Evolutionary conservation across 2,113 vertebrate genomes (phyloP), one percentile per base, ranked within the genome.

Genomic region (Apus apus): DNA sequence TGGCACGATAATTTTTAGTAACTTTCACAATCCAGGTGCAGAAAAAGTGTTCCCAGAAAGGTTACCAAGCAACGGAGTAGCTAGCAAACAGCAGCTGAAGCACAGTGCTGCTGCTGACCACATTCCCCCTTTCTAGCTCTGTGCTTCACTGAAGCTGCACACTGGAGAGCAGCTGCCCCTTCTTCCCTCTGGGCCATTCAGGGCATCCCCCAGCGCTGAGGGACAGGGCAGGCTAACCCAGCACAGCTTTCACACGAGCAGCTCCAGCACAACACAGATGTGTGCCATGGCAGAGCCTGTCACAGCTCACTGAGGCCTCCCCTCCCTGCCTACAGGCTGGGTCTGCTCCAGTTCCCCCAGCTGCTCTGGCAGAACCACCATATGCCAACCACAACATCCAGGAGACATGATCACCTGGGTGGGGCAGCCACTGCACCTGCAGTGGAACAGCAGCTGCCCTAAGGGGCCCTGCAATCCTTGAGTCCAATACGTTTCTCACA

Each of bases 281-380:
- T 5, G 13, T 13, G 13, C 48, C 56, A 11, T 5, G 3, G 0
- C 1, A 0, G 30, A 67, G 30, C 34, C 16, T 6, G 0, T n/a
- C n/a, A 25, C 1, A 0, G 13, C 34, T 36, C 22, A 8, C 46
- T 36, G 56, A 14, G 40, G 34, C 30, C 71, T 21, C 25, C 18
- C 25, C 20, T 0, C 48, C 46, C 48, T 23, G 12, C 27, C 48
- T 2, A 0, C 73, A n/a, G 50, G 11, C 50, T 36, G 57, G 26
- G 7, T 10, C 70, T 51, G 43, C 48, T 64, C 30, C 1, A 0
- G 29, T 21, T 62, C 48, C 40, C 16, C 13, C 65, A 26, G 4
- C 17, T 10, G 34, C 48, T 36, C 11, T 17, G 1, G 32, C 13
- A 56, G 22, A 56, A 21, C 34, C 27, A 43, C 34, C 10, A 3